These are phyloP conservation scores for Pampus argenteus DNA, from an alignment of 2,797 vertebrate species.

Conservation along the genomic window DNA sequence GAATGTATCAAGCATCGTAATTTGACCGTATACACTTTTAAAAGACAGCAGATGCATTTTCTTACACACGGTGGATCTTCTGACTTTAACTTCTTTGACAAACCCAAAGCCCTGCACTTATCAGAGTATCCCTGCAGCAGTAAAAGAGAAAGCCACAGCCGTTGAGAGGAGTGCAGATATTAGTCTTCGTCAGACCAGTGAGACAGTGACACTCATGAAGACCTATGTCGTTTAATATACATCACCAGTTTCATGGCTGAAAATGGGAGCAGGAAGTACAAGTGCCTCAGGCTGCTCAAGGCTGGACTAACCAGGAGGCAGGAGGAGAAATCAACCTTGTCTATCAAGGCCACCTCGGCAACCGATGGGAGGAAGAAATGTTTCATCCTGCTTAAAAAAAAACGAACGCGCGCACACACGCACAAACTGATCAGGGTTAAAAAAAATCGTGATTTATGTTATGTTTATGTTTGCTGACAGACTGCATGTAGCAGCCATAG, in stretches of 20 bases:
- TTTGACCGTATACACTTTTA: no score
- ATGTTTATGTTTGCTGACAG: no score
- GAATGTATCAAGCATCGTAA: no score
- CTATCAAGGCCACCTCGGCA: constrained; percentile 51
- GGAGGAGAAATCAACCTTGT: constrained; percentile 50
- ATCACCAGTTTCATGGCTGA: constrained; percentile 67
- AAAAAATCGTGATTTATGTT: no score
- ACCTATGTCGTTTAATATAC: constrained; percentile 85
- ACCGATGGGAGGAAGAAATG: constrained; percentile 23
- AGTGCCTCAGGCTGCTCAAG: constrained; percentile 61
- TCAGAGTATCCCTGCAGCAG: constrained; percentile 66
- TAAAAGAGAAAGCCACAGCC: constrained; percentile 67
- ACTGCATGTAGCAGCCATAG: no score
- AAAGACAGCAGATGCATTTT: constrained; percentile 44
- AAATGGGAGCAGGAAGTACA: constrained; percentile 56
- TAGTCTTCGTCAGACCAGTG: constrained; percentile 79
- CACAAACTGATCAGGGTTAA: no score
- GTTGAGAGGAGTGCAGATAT: constrained; percentile 65
- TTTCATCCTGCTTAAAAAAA: constrained; percentile 25
- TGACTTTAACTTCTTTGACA: constrained; percentile 47
- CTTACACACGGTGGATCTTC: constrained; percentile 35
- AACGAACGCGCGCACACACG: background rate
- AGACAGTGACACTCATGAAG: constrained; percentile 85
- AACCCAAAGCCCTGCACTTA: constrained; percentile 52
- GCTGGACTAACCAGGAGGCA: constrained; percentile 52